These are phyloP conservation scores for Hirtodrosophila confusa DNA, from an alignment of 2,888 invertebrate species.

Conservation along the genomic window DNA sequence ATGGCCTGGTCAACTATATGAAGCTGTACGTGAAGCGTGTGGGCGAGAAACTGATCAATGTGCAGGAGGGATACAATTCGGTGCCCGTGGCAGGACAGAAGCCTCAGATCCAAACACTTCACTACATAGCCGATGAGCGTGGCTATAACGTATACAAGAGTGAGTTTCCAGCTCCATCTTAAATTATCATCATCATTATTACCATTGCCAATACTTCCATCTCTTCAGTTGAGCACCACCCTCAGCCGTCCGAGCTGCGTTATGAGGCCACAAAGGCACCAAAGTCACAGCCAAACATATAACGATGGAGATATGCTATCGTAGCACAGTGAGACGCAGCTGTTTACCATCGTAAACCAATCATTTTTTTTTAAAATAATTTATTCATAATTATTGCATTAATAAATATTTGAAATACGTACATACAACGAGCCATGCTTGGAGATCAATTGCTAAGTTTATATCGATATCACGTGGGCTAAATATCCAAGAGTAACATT, in stretches of 20 bases:
- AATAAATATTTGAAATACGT: constrained; percentile 9
- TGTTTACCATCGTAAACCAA: neutral
- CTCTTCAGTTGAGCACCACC: constrained; percentile 54
- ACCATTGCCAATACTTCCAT: constrained; percentile 2
- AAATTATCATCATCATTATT: constrained; percentile 20
- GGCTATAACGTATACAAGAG: constrained; percentile 71
- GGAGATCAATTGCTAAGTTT: no score
- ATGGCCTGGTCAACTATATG: constrained; percentile 76
- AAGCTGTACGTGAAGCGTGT: constrained; percentile 69
- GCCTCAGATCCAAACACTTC: constrained; percentile 62
- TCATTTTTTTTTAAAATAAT: constrained; percentile 16
- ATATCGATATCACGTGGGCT: no score
- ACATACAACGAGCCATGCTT: no score
- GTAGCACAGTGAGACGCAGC: constrained; percentile 36
- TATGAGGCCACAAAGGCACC: constrained; percentile 39
- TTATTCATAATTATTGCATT: constrained; percentile 5
- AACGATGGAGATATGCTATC: constrained; percentile 10
- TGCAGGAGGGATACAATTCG: constrained; percentile 78
- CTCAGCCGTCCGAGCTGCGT: constrained; percentile 43
- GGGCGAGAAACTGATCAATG: constrained; percentile 57
- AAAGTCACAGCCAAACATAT: constrained; percentile 28
- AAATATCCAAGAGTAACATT: no score
- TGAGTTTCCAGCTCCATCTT: constrained; percentile 37
- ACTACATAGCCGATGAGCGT: constrained; percentile 76
- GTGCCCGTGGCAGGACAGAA: constrained; percentile 61